These are phyloP conservation scores for Sesamia inferens DNA, from an alignment of 2,888 invertebrate genomes.

Conservation along the genomic window DNA sequence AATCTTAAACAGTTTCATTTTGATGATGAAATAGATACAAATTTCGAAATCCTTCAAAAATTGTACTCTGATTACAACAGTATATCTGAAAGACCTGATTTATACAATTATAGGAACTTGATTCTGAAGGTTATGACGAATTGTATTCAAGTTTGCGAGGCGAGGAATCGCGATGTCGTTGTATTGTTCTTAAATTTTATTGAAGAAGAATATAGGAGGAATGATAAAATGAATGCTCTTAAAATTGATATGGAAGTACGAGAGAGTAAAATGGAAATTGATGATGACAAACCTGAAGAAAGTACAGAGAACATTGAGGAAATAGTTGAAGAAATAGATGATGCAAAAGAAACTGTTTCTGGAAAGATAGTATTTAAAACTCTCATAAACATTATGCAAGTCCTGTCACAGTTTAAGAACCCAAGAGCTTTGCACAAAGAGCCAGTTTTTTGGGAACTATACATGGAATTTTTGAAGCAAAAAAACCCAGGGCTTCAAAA, in stretches of 20 bases:
- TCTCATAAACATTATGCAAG: slow-evolving; percentile 92
- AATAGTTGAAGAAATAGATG: slow-evolving; percentile 77
- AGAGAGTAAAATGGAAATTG: slow-evolving; percentile 81
- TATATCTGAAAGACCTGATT: slow-evolving; percentile 91
- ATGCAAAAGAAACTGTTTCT: slow-evolving; percentile 77
- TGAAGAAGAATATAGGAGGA: slow-evolving; percentile 89
- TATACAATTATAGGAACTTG: slow-evolving; percentile 93
- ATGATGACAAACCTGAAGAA: slow-evolving; percentile 73
- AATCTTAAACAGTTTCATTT: slow-evolving; percentile 79
- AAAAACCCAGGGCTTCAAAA: slow-evolving; percentile 95
- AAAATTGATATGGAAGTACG: slow-evolving; percentile 91
- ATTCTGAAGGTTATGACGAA: slow-evolving; percentile 94
- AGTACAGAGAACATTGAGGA: slow-evolving; percentile 78
- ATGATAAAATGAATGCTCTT: slow-evolving; percentile 79
- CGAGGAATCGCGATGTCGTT: slow-evolving; percentile 94
- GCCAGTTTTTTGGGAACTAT: slow-evolving; percentile 93
- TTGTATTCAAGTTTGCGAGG: slow-evolving; percentile 94
- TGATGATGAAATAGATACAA: slow-evolving; percentile 78
- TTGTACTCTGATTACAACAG: slow-evolving; percentile 81
- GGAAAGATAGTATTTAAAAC: slow-evolving; percentile 87
- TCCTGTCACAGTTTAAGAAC: slow-evolving; percentile 94
- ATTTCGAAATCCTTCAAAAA: slow-evolving; percentile 74
- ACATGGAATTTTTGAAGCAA: slow-evolving; percentile 94
- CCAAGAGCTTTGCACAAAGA: slow-evolving; percentile 95
- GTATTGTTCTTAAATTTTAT: slow-evolving; percentile 95